These are phyloP conservation scores for Pollimyrus isidori DNA, from an alignment of 2,113 vertebrate species.

Conservation along the genomic window DNA sequence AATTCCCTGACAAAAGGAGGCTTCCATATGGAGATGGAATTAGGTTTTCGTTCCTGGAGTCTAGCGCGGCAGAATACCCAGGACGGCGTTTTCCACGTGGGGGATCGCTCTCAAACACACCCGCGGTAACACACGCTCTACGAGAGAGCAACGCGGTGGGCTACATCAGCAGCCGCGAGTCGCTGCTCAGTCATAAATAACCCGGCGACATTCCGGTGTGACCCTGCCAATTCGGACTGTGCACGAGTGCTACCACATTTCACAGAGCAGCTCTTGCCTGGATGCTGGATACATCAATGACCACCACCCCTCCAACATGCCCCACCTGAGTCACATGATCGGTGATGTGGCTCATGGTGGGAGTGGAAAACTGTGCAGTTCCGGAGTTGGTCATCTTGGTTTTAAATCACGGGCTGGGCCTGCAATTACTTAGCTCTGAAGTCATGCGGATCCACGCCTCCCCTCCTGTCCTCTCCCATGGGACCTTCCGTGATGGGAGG, in stretches of 20 bases:
- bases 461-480: constrained; percentile 2
- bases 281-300: neutral
- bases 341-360: neutral
- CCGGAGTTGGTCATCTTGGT: neutral
- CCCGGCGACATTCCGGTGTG: neutral
- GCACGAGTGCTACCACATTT: neutral
- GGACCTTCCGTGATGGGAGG: constrained; percentile 3
- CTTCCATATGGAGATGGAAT: constrained; percentile 44
- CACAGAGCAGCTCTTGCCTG: neutral
- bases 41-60: constrained; percentile 40
- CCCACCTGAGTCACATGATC: neutral
- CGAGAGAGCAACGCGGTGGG: neutral
- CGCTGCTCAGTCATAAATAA: constrained; percentile 15
- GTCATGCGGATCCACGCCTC: constrained; percentile 24
- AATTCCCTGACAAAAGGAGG: constrained; percentile 30
- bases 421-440: constrained; percentile 22
- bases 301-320: neutral
- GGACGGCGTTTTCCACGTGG: constrained; percentile 24
- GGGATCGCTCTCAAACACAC: constrained; percentile 14
- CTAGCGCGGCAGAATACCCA: constrained; percentile 21
- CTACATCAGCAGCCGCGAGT: constrained; percentile 5
- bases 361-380: neutral
- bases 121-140: constrained; percentile 18
- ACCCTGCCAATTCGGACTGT: neutral
- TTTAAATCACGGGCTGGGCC: constrained; percentile 21